Conservation (phyloP, 2,888 invertebrate genomes). For the Caenorhabditis panamensis region DNA sequence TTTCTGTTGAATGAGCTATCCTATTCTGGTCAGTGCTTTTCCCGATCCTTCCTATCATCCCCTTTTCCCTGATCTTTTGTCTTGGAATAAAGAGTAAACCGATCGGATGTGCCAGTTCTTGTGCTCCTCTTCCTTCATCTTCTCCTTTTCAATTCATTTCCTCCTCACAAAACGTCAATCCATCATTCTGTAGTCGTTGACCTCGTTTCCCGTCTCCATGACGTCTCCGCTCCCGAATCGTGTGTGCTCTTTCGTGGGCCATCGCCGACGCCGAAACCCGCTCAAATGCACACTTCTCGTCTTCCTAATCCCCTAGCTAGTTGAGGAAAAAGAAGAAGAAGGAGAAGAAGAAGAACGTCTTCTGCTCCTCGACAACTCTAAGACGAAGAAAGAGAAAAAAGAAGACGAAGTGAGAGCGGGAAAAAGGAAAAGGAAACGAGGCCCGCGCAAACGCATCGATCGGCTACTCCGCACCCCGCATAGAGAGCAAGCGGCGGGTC, state of each 20-base stretch:
- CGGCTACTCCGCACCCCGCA: constrained; percentile 30
- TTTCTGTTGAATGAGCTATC: background rate
- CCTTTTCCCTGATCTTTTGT: background rate
- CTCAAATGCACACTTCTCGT: constrained; percentile 43
- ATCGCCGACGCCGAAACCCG: constrained; percentile 1
- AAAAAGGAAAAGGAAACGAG: constrained; percentile 15
- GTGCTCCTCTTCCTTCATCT: background rate
- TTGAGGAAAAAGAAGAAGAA: constrained; percentile 36
- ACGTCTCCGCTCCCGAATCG: constrained; percentile 53
- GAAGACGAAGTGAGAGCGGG: constrained; percentile 37
- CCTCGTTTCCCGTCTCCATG: constrained; percentile 54
- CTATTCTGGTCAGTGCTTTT: too few species aligned
- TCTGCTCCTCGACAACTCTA: constrained; percentile 42
- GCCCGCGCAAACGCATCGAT: constrained; percentile 54
- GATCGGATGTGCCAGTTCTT: constrained; percentile 2
- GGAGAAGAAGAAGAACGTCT: constrained; percentile 45
- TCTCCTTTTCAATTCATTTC: constrained; percentile 7
- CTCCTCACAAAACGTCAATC: constrained; percentile 42
- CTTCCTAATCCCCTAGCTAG: constrained; percentile 48
- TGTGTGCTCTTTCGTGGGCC: constrained; percentile 25
- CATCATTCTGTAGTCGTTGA: constrained; percentile 55
- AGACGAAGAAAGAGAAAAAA: constrained; percentile 37
- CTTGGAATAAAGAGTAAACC: background rate
- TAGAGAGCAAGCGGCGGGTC: constrained; percentile 17
- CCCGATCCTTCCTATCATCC: background rate